phyloP scores from a whole-genome alignment of 2,888 invertebrate genomes.

The Cataglyphis altisquamis region DNA sequence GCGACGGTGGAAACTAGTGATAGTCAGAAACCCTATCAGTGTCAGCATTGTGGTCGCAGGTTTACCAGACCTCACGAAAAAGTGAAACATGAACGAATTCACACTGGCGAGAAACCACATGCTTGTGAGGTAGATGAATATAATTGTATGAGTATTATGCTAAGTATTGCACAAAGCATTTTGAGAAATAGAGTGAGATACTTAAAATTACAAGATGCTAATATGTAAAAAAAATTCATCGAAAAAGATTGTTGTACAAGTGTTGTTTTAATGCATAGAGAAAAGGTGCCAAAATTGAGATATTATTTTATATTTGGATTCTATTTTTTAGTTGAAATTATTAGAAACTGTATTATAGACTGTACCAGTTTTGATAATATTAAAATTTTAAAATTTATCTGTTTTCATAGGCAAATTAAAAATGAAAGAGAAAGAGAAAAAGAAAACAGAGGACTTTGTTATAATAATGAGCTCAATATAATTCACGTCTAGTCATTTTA shows the following conservation, averaged over 20 bases:
- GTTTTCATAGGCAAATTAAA: too few species aligned
- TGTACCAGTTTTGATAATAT: too few species aligned
- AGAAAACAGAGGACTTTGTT: neutral
- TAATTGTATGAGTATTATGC: neutral
- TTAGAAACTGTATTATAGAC: too few species aligned
- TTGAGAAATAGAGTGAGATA: neutral
- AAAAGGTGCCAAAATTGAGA: neutral
- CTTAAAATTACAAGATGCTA: neutral
- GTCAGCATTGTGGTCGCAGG: constrained; percentile 91
- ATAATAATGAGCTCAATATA: too few species aligned
- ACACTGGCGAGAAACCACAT: constrained; percentile 94
- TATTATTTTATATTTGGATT: neutral
- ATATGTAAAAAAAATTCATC: neutral
- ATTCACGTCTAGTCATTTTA: neutral
- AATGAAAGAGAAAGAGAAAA: neutral
- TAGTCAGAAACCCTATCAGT: constrained; percentile 88
- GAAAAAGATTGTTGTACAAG: neutral
- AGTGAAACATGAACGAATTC: constrained; percentile 94
- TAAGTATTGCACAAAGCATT: neutral
- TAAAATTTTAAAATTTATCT: too few species aligned
- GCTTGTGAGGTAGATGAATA: constrained; percentile 88
- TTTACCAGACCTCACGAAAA: constrained; percentile 93
- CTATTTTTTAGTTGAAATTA: neutral
- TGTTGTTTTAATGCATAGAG: neutral
- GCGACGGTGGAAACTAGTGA: constrained; percentile 60